Conservation (phyloP, 2,888 invertebrate species). For the Harmothoe impar region DNA sequence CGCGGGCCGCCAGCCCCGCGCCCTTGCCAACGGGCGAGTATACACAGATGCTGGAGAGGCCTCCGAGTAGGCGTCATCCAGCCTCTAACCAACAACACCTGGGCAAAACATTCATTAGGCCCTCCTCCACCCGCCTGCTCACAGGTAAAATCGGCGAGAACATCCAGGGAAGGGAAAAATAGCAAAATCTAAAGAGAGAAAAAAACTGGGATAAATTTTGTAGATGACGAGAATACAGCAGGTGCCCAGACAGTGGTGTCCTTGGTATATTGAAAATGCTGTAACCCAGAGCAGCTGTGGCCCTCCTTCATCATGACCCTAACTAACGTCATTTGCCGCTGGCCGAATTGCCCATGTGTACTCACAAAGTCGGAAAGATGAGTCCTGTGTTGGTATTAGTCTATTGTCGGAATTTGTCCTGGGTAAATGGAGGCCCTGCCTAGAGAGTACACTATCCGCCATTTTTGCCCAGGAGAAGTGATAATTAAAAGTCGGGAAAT, state of each 20-base stretch:
- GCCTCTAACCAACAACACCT: slow-evolving; percentile 45
- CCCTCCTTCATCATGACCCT: neutral
- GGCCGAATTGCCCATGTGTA: neutral
- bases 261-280: slow-evolving; percentile 18
- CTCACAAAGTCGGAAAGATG: neutral
- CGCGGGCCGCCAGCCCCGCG: neutral
- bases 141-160: neutral
- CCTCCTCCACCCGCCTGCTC: neutral
- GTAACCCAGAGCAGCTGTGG: neutral
- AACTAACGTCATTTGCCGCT: neutral
- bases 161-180: neutral
- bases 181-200: neutral
- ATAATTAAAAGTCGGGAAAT: slow-evolving; percentile 49
- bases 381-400: neutral
- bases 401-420: neutral
- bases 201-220: neutral
- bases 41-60: slow-evolving; percentile 46
- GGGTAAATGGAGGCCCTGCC: neutral
- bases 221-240: slow-evolving; percentile 32
- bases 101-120: slow-evolving; percentile 28
- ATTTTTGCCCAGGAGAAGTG: slow-evolving; percentile 12
- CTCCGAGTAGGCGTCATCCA: neutral
- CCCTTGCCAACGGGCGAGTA: slow-evolving; percentile 23
- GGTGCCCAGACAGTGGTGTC: neutral
- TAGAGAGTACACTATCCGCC: slow-evolving; percentile 32